A percentile compares a stretch with the other conserved stretches of the same genome.
Conservation (phyloP, 92 coral and sea anemone genomes). For the Isaurus tuberculatus region DNA sequence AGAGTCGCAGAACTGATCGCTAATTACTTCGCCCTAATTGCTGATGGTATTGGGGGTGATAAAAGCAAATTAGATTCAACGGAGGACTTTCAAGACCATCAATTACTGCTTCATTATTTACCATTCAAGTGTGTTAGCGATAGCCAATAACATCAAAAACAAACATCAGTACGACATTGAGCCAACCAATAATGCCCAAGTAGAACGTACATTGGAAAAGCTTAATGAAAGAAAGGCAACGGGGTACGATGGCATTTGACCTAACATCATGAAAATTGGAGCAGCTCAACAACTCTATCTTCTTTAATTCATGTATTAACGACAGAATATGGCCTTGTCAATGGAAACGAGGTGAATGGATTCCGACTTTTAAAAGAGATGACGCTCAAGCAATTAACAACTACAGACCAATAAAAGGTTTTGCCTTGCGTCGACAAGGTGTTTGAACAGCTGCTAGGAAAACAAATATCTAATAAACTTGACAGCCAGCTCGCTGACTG, state of each 20-base stretch:
- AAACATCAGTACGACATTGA: slow-evolving; percentile 14
- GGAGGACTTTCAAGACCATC: slow-evolving; percentile 39
- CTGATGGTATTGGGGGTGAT: slow-evolving; percentile 46
- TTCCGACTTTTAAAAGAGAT: slow-evolving; percentile 6
- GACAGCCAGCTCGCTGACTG: slow-evolving; percentile 43
- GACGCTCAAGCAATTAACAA: slow-evolving; percentile 22
- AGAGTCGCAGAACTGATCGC: slow-evolving; percentile 51
- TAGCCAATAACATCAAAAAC: background rate
- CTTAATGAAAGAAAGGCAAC: slow-evolving; percentile 1
- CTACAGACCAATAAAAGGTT: slow-evolving; percentile 20
- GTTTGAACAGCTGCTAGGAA: slow-evolving; percentile 52
- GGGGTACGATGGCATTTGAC: slow-evolving; percentile 2
- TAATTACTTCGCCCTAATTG: slow-evolving; percentile 52
- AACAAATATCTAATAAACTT: slow-evolving; percentile 33
- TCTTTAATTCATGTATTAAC: slow-evolving; percentile 30
- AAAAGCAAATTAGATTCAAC: slow-evolving; percentile 17
- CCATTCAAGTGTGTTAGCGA: background rate
- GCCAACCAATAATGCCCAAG: background rate
- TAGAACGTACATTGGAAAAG: background rate
- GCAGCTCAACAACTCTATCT: slow-evolving; percentile 33
- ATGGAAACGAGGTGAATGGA: slow-evolving; percentile 34
- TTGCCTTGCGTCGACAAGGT: slow-evolving; percentile 1
- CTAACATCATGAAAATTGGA: slow-evolving; percentile 34
- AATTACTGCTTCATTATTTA: too few relatives aligned
- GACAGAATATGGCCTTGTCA: slow-evolving; percentile 37